Conservation (phyloP, 2,888 invertebrate genomes). For the Protophormia terraenovae region DNA sequence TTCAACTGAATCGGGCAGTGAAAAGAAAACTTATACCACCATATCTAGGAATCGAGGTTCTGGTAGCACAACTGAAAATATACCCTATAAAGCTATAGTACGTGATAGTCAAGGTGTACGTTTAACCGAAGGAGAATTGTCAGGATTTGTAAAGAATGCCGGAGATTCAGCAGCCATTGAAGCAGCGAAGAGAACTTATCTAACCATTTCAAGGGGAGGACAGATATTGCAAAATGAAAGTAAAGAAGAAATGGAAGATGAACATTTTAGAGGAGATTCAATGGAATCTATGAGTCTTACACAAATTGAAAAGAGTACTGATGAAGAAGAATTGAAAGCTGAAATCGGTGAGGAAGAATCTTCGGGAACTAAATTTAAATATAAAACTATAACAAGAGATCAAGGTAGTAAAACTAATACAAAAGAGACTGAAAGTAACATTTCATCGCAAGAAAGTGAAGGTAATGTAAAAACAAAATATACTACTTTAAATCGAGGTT, state of each 20-base stretch:
- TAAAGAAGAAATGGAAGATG: background rate
- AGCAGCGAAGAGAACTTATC: slow-evolving; percentile 40
- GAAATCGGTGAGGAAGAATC: background rate
- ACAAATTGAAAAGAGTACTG: background rate
- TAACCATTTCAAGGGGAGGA: slow-evolving; percentile 70
- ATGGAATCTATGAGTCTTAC: background rate
- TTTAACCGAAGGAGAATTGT: slow-evolving; percentile 70
- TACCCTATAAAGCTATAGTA: slow-evolving; percentile 72
- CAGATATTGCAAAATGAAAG: slow-evolving; percentile 7
- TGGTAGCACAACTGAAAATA: slow-evolving; percentile 46
- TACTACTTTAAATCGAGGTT: no score
- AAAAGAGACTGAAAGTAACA: no score
- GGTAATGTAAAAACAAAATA: no score
- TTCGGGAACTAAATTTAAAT: no score
- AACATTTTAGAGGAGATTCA: background rate
- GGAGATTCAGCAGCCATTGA: background rate
- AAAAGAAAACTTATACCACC: slow-evolving; percentile 47
- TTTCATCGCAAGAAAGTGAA: no score
- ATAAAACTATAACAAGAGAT: no score
- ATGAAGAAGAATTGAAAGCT: background rate
- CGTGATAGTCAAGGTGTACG: slow-evolving; percentile 69
- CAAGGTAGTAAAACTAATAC: no score
- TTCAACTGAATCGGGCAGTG: background rate
- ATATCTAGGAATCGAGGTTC: slow-evolving; percentile 23
- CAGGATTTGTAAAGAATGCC: slow-evolving; percentile 69